Evolutionary conservation across 2,113 vertebrate genomes (phyloP), one percentile per base, ranked within the genome.

Genomic region (Onychostoma macrolepis): DNA sequence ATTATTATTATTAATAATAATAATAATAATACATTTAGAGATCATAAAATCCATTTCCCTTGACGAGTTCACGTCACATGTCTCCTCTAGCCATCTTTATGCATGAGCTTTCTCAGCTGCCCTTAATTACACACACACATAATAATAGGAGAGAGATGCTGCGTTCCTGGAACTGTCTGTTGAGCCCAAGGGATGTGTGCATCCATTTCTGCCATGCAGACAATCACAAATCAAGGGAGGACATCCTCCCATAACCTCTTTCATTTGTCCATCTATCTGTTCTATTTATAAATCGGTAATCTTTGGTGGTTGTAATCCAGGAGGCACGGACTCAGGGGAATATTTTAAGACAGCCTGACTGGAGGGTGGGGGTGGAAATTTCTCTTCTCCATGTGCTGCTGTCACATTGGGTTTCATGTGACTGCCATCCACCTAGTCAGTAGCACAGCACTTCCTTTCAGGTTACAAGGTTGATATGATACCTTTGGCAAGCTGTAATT

Each of bases 121-220:
- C 21, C 58, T 63, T 75, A 85, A 74, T 63, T 28, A 63, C 81
- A 87, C 86, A 78, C 69, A 76, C 83, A 53, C 48, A 74, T 76
- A 90, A 67, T 86, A 85, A 67, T 63, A 86, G 58, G 63, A 72
- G 26, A 80, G 78, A 86, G 41, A 45, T 26, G n/a, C 41, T 26
- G 72, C 30, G 4, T 78, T 45, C 26, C 28, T 33, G 45, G 75
- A 28, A 56, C 76, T 80, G 53, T 26, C 38, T 4, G 30, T 61
- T 6, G 21, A 63, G 12, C 19, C 53, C 56, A 26, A 82, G 19
- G n/a, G 26, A 6, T 72, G 50, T 72, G 50, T 17, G 13, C 9
- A 28, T 15, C 36, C 48, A 24, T 86, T 2, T 80, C 85, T 82
- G 6, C 12, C 30, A 53, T 38, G 77, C 19, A 41, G 33, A 41